Percentiles rank a stretch among this genome's conserved stretches.
These are phyloP conservation scores for Scyliorhinus canicula DNA, from an alignment of 2,797 vertebrate genomes.

Conservation along the genomic window DNA sequence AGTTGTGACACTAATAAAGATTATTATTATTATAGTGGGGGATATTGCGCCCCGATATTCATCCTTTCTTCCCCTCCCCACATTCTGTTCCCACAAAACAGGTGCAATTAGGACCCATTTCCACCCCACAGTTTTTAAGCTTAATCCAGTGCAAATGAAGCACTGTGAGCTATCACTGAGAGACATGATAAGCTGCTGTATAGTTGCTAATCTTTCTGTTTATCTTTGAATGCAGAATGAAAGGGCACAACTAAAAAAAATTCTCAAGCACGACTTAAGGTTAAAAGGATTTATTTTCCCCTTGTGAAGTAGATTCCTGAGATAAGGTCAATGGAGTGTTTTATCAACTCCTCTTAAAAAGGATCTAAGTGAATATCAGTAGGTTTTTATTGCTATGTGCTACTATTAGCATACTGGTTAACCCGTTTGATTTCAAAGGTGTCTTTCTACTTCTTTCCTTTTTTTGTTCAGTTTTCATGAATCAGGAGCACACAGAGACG, in stretches of 20 bases:
- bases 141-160: background rate
- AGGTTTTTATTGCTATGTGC: background rate
- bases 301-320: background rate
- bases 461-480: background rate
- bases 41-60: background rate
- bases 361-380: background rate
- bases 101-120: background rate
- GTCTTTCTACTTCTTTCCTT: background rate
- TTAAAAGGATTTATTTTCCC: background rate
- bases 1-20: too few species aligned
- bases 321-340: constrained; percentile 16
- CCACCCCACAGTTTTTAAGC: background rate
- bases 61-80: background rate
- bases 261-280: constrained; percentile 6
- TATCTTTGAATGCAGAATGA: constrained; percentile 24
- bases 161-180: background rate
- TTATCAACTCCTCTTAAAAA: background rate
- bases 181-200: background rate
- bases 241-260: background rate
- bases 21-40: too few species aligned
- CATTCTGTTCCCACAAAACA: background rate
- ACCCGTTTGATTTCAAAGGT: background rate
- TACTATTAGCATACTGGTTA: background rate
- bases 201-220: background rate
- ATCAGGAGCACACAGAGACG: background rate